Base-by-base conservation (phyloP, 2,113 vertebrate species). In the Eidolon helvum region DNA sequence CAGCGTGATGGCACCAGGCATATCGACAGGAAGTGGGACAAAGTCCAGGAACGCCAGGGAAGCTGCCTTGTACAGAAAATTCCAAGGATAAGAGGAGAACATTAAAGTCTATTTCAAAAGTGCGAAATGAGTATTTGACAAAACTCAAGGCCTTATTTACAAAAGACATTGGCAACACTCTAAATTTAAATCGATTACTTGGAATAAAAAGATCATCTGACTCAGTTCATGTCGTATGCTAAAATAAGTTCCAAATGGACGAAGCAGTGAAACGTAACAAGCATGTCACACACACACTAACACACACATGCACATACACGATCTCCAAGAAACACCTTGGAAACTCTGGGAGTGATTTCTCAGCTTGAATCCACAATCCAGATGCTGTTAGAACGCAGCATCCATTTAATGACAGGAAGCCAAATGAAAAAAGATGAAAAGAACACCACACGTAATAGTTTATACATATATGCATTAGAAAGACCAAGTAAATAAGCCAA, bases 1-100 rank as follows among this genome's bases (percentile, higher is more conserved):
- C 53, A 2, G 24, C 16, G 43, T 28, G 65, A 21, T 1, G 0
- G 24, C 4, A 2, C 33, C 10, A 33, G 16, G 4, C 0, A 38
- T 35, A 10, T 12, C 8, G 3, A 33, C 63, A 7, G 21, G 65
- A 30, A 4, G 45, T 7, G 30, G 0, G 15, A 16, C 10, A n/a
- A 40, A n/a, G 40, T 38, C 57, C 35, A 15, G 35, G n/a, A 12
- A 18, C 10, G 24, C n/a, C 15, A 0, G 24, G 28, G 48, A 18
- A 43, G 40, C 28, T 26, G 10, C 12, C 1, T 11, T 5, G 22
- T n/a, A 16, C 59, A 77, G 43, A 45, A 43, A 40, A 3, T 8
- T 68, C 40, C 33, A 50, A 26, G 59, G 26, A 11, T n/a, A 4
- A 11, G 21, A 69, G 68, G 48, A 65, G 8, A 86, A 48, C n/a